Conservation (phyloP, 2,888 invertebrate species). For the Scaptomyza tumidula region DNA sequence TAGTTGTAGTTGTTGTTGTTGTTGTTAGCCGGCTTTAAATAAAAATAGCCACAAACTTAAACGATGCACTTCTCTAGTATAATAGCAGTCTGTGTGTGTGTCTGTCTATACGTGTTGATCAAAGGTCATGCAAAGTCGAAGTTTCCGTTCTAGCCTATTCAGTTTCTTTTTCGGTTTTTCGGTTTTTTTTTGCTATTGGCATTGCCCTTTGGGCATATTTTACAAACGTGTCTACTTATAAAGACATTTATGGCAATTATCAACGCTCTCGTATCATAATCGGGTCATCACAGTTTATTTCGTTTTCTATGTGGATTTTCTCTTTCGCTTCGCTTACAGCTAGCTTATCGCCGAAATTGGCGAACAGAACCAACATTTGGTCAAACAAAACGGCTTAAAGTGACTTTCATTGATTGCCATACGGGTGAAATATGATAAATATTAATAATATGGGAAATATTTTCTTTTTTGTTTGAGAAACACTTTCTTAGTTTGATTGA, state of each 20-base stretch:
- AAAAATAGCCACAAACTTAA: conserved; percentile 49
- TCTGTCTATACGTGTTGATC: conserved; percentile 31
- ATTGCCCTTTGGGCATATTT: conserved; percentile 28
- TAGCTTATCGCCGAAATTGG: conserved; percentile 42
- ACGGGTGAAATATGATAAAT: conserved; percentile 10
- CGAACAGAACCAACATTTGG: conserved; percentile 43
- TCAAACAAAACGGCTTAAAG: conserved; percentile 44
- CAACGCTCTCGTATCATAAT: conserved; percentile 57
- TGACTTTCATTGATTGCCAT: conserved; percentile 42
- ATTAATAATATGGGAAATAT: conserved; percentile 2
- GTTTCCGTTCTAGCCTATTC: conserved; percentile 28
- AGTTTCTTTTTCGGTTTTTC: too few relatives aligned
- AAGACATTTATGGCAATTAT: conserved; percentile 39
- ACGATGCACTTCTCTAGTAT: conserved; percentile 38
- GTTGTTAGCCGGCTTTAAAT: conserved; percentile 51
- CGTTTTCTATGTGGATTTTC: conserved; percentile 27
- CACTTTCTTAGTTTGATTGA: not conserved
- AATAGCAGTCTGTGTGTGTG: conserved; percentile 21
- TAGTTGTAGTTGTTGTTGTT: conserved; percentile 23
- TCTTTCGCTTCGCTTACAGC: conserved; percentile 36
- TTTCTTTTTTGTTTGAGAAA: not conserved
- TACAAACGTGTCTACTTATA: conserved; percentile 10
- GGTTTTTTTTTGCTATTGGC: conserved; percentile 18
- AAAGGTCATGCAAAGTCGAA: conserved; percentile 50
- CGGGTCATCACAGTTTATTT: conserved; percentile 53